Evolutionary conservation across 1,140 invertebrate genomes (phyloP).

Genomic region (Drosophila nebulosa): DNA sequence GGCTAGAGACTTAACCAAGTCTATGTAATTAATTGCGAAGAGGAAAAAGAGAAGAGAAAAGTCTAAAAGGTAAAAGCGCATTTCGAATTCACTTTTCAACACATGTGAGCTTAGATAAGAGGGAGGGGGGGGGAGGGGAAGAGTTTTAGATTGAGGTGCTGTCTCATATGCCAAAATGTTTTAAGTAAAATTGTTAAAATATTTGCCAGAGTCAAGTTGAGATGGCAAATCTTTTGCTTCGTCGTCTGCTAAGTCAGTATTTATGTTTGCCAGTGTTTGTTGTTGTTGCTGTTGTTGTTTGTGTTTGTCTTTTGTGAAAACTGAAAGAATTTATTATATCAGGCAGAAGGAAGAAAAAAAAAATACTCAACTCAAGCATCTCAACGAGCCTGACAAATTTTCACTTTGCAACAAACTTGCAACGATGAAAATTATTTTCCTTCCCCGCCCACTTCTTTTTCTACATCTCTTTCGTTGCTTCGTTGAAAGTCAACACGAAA

Average conservation of each 20-base stretch:
- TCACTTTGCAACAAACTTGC: conserved; percentile 75
- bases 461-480: neutral
- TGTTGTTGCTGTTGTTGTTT: conserved; percentile 53
- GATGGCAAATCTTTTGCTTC: conserved; percentile 19
- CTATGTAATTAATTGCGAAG: neutral
- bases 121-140: neutral
- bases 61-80: conserved; percentile 6
- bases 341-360: conserved; percentile 6
- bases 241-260: conserved; percentile 46
- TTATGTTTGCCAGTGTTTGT: conserved; percentile 52
- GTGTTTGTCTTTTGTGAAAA: conserved; percentile 58
- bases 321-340: conserved; percentile 77
- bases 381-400: conserved; percentile 75
- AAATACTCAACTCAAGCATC: conserved; percentile 31
- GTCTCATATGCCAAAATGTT: conserved; percentile 61
- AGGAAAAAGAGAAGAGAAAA: neutral
- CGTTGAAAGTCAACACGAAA: conserved; percentile 45
- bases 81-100: conserved; percentile 56
- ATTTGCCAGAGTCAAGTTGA: conserved; percentile 74
- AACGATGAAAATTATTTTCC: conserved; percentile 67
- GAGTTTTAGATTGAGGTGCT: too few relatives aligned
- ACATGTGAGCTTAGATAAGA: conserved; percentile 1
- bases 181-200: conserved; percentile 78
- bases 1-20: neutral
- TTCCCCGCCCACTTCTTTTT: neutral